These are phyloP conservation scores for Tetramorium simillimum DNA, from an alignment of 1,140 invertebrate species.

Conservation along the genomic window DNA sequence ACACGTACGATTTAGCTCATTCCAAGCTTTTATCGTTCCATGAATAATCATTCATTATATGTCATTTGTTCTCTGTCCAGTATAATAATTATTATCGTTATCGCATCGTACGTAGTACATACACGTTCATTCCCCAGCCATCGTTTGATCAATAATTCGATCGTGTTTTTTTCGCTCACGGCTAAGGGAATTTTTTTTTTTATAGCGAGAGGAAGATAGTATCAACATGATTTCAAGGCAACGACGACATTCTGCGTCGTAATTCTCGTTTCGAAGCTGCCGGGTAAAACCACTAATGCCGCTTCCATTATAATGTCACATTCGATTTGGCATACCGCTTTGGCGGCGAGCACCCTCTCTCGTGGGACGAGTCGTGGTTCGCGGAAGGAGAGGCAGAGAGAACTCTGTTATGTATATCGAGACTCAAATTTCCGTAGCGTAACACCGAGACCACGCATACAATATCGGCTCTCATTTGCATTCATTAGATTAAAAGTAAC, in stretches of 20 bases:
- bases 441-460: constrained; percentile 67
- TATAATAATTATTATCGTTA: constrained; percentile 38
- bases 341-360: constrained; percentile 54
- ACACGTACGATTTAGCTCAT: not conserved
- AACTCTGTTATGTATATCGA: constrained; percentile 31
- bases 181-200: not conserved
- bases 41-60: constrained; percentile 25
- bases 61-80: not conserved
- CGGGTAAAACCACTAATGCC: constrained; percentile 79
- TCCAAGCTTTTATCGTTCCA: not conserved
- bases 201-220: not conserved
- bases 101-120: too few relatives aligned
- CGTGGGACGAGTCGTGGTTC: constrained; percentile 20
- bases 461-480: constrained; percentile 70
- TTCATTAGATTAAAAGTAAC: constrained; percentile 68
- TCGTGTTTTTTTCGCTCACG: not conserved
- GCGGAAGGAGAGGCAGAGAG: constrained; percentile 12
- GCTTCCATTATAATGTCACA: constrained; percentile 82
- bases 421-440: constrained; percentile 72
- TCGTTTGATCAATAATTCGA: constrained; percentile 40
- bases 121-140: not conserved
- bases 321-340: constrained; percentile 79
- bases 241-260: constrained; percentile 61
- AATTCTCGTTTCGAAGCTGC: constrained; percentile 68
- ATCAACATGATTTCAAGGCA: constrained; percentile 56